Evolutionary conservation across 1,140 invertebrate species (phyloP), one percentile per base, ranked within the genome.

Genomic region (Druon quercuslanigerum): DNA sequence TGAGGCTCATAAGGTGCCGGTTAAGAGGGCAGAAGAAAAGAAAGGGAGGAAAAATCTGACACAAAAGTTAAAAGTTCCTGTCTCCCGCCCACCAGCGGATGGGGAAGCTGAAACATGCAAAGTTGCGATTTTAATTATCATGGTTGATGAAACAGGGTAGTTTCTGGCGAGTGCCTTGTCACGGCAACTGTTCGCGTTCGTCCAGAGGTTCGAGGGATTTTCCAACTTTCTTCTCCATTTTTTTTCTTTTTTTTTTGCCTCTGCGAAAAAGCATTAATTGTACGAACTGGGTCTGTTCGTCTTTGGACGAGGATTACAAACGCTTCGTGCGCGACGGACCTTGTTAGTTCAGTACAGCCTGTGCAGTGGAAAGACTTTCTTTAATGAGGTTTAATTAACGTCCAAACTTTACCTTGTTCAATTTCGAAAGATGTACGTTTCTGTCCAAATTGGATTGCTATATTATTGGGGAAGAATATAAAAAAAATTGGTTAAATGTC

Each of bases 371-470:
- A 33, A 33, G 25, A 60, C 57, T 60, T 60, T 60, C 57, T 60
- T 60, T 60, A 60, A 60, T 60, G 57, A 60, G 57, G 20, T 60
- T 60, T 60, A 60, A 60, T 60, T 60, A 60, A 60, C 20, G 20
- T 33, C 14, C 25, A 60, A 60, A 60, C 57, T 60, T 60, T 60
- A 40, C 33, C 57, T 60, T 60, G 57, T 60, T 60, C 40, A 60
- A 60, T 14, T 60, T 33, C 20, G 33, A 60, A 60, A 60, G 57
- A 60, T 60, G 40, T 33, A 33, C 12, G 57, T 14, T 60, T 60
- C 40, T 40, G 9, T 46, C 1, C 40, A 11, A 46, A 46, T 46
- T 33, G 25, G 25, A 5, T 33, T 2, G 25, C 5, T 33, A 2
- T 33, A 33, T 33, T 33, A 33, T 33, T 33, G 25, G 25, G 25